Evolutionary conservation across 2,888 invertebrate species (phyloP).

Genomic region (Drosophila leonis): DNA sequence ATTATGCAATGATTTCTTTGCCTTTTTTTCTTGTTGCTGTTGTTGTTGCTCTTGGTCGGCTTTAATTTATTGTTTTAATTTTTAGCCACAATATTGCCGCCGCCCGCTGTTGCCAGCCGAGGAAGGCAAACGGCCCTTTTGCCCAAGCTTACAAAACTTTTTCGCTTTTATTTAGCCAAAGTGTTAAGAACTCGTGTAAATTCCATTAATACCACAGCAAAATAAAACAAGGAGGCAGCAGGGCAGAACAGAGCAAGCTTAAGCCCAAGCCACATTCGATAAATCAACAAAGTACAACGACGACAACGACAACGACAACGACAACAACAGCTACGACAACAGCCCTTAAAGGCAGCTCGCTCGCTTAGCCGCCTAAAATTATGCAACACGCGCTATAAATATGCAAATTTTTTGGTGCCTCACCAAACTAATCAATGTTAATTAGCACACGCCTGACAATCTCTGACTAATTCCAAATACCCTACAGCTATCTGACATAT

Average conservation of each 20-base stretch:
- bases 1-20: slow-evolving; percentile 45
- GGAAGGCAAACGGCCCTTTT: slow-evolving; percentile 15
- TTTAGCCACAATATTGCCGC: slow-evolving; percentile 68
- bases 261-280: slow-evolving; percentile 48
- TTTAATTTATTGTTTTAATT: slow-evolving; percentile 76
- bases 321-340: slow-evolving; percentile 15
- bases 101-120: slow-evolving; percentile 38
- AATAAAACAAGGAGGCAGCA: slow-evolving; percentile 10
- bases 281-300: slow-evolving; percentile 54
- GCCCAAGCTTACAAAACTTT: slow-evolving; percentile 45
- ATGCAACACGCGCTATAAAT: slow-evolving; percentile 69
- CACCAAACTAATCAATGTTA: slow-evolving; percentile 69
- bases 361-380: slow-evolving; percentile 50
- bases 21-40: neutral
- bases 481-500: neutral
- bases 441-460: slow-evolving; percentile 61
- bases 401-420: slow-evolving; percentile 60
- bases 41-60: slow-evolving; percentile 3
- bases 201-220: slow-evolving; percentile 64
- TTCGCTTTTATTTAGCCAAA: slow-evolving; percentile 42
- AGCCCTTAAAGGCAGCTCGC: slow-evolving; percentile 62
- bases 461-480: slow-evolving; percentile 15
- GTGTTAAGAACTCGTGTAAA: slow-evolving; percentile 79
- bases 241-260: slow-evolving; percentile 1
- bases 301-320: slow-evolving; percentile 13